These are phyloP conservation scores for Heliconius charithonia DNA, from an alignment of 2,888 invertebrate species.

Conservation along the genomic window DNA sequence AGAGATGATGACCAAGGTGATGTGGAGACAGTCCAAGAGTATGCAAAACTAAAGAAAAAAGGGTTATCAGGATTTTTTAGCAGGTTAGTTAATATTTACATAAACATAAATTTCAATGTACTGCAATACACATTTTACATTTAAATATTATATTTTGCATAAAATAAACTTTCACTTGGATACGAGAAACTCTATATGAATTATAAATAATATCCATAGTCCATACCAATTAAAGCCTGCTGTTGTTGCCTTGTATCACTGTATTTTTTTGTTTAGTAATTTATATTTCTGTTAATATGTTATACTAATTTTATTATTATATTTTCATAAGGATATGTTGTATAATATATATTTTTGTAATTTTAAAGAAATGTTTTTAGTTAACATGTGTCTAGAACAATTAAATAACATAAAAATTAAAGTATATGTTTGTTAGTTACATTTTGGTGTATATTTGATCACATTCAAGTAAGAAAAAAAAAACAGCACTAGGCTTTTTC, in stretches of 20 bases:
- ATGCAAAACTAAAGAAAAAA: conserved; percentile 83
- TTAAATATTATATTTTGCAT: conserved; percentile 12
- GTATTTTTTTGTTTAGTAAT: neutral
- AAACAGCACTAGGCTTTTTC: neutral
- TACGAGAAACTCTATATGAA: conserved; percentile 6
- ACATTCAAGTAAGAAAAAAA: neutral
- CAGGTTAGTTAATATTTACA: conserved; percentile 73
- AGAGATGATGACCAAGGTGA: conserved; percentile 76
- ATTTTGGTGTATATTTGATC: neutral
- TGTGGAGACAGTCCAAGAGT: conserved; percentile 63
- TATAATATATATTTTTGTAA: neutral
- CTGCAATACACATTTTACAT: neutral
- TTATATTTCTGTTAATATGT: neutral
- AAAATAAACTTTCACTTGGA: conserved; percentile 29
- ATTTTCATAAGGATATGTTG: too few relatives aligned
- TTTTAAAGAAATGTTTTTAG: too few relatives aligned
- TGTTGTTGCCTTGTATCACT: neutral
- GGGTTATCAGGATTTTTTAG: conserved; percentile 85
- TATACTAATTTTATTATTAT: neutral
- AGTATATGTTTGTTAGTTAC: neutral
- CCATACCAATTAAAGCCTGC: conserved; percentile 19
- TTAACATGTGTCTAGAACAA: too few relatives aligned
- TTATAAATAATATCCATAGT: neutral
- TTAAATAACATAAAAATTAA: neutral
- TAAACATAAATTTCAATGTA: neutral